Conservation (phyloP, 2,888 invertebrate species). For the Spialia ferax region DNA sequence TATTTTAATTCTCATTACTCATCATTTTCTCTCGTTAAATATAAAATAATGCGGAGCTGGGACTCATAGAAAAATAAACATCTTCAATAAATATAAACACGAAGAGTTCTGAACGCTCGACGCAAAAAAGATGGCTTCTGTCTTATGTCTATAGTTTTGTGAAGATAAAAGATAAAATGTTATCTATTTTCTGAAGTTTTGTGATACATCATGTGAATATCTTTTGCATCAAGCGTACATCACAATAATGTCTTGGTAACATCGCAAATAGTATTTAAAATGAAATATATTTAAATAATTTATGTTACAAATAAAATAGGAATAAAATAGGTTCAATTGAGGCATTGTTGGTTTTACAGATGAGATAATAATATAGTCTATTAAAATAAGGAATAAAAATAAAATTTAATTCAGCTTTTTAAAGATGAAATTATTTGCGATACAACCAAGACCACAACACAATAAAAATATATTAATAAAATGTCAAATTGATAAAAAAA, state of each 20-base stretch:
- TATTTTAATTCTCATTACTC: slow-evolving; percentile 69
- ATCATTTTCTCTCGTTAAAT: slow-evolving; percentile 67
- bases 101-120: slow-evolving; percentile 35
- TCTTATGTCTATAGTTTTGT: neutral
- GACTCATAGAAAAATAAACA: slow-evolving; percentile 82
- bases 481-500: slow-evolving; percentile 71
- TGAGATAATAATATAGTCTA: too few species aligned
- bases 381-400: too few species aligned
- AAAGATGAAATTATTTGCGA: slow-evolving; percentile 17
- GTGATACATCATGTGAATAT: neutral
- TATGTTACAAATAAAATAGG: neutral
- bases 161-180: neutral
- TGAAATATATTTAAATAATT: neutral
- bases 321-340: neutral
- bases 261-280: slow-evolving; percentile 19
- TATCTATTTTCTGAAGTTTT: neutral
- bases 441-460: slow-evolving; percentile 43
- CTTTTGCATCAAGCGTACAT: slow-evolving; percentile 18
- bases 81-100: slow-evolving; percentile 78
- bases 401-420: neutral
- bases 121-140: neutral
- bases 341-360: neutral
- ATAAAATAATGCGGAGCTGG: slow-evolving; percentile 68
- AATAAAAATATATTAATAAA: slow-evolving; percentile 58
- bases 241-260: slow-evolving; percentile 10